These are phyloP conservation scores for Julus scandinavius DNA, from an alignment of 2,888 invertebrate genomes.

Conservation along the genomic window DNA sequence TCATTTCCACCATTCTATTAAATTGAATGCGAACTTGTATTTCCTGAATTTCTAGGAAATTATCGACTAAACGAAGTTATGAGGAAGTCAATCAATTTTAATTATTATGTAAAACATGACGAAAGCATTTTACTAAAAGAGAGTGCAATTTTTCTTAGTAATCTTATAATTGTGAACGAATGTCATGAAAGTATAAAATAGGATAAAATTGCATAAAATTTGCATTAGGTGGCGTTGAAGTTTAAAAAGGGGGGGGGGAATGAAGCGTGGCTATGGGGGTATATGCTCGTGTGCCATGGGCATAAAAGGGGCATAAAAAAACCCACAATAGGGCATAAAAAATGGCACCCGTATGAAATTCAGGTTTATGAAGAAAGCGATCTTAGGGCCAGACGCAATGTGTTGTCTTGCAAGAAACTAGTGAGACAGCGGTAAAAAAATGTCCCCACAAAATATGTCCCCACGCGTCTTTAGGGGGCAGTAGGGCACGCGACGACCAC, in stretches of 20 bases:
- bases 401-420: not conserved
- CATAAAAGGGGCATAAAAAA: not conserved
- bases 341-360: not conserved
- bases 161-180: no score
- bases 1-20: not conserved
- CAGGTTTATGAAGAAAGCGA: conserved; percentile 24
- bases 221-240: not conserved
- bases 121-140: not conserved
- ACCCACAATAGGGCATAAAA: not conserved
- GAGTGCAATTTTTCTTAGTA: no score
- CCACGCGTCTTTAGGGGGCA: conserved; percentile 11
- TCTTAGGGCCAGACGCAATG: not conserved
- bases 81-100: not conserved
- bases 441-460: not conserved
- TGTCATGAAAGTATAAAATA: no score
- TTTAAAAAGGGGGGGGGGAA: not conserved
- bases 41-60: conserved; percentile 19
- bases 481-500: conserved; percentile 33
- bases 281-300: conserved; percentile 2
- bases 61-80: not conserved
- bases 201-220: not conserved
- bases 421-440: conserved; percentile 6
- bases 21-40: not conserved
- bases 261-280: not conserved
- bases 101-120: not conserved